A percentile compares a stretch with the other conserved stretches of the same genome.
These are phyloP conservation scores for Oreochromis niloticus DNA, from an alignment of 2,113 vertebrate species.

Conservation along the genomic window DNA sequence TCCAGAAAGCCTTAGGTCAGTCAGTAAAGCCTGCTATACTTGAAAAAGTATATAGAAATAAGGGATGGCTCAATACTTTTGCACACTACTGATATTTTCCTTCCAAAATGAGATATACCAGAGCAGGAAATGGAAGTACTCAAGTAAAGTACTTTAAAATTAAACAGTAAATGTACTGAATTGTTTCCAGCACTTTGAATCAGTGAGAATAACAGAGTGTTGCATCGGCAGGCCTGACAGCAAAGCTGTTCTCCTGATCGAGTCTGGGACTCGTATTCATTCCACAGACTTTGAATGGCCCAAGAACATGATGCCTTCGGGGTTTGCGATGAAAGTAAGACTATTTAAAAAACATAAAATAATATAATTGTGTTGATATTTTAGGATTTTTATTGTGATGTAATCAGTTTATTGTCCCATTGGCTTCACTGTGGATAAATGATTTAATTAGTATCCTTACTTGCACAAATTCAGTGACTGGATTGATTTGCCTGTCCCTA, in stretches of 20 bases:
- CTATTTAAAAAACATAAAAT: neutral
- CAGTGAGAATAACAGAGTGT: neutral
- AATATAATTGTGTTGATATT: neutral
- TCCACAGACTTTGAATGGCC: constrained; percentile 97
- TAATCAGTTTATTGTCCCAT: neutral
- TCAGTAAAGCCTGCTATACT: neutral
- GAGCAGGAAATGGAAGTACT: neutral
- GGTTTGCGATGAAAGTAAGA: constrained; percentile 98
- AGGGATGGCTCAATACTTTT: neutral
- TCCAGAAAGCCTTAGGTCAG: neutral
- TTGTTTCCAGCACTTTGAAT: neutral
- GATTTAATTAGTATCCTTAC: neutral
- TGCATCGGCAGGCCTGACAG: constrained; percentile 79
- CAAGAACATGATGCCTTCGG: constrained; percentile 95
- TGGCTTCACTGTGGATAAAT: neutral
- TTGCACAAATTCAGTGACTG: neutral
- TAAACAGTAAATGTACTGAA: neutral
- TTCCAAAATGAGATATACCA: neutral
- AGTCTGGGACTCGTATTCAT: constrained; percentile 93
- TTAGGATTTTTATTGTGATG: neutral
- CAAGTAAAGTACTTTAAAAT: neutral
- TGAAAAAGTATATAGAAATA: neutral
- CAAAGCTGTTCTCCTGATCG: constrained; percentile 89
- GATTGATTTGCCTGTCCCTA: neutral
- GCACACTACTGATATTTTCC: neutral